A percentile compares a stretch with the other conserved stretches of the same genome.
phyloP scores from a whole-genome alignment of 2,888 invertebrate species.

The Morpho helenor region DNA sequence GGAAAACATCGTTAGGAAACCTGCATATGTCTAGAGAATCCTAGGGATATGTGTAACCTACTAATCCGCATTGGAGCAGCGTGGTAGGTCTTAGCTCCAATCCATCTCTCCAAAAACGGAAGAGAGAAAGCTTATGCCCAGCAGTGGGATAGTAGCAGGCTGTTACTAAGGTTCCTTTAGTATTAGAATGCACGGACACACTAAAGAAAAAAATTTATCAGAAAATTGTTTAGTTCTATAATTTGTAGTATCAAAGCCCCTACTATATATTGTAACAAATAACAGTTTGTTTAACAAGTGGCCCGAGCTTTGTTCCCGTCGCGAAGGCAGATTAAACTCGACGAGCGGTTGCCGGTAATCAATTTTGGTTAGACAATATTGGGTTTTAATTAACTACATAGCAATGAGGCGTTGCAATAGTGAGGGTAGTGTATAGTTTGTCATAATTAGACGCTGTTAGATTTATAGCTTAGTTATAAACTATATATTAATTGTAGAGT shows the following conservation, averaged over 20 bases:
- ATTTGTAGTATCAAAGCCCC: not conserved
- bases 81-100: too few species aligned
- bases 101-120: too few species aligned
- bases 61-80: too few species aligned
- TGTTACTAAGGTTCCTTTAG: not conserved
- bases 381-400: slow-evolving; percentile 70
- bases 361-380: slow-evolving; percentile 78
- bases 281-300: slow-evolving; percentile 35
- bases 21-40: too few species aligned
- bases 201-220: too few species aligned
- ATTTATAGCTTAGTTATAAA: too few species aligned
- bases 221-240: too few species aligned
- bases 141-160: not conserved
- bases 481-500: too few species aligned
- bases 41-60: too few species aligned
- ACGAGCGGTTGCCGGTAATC: slow-evolving; percentile 47
- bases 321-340: slow-evolving; percentile 40
- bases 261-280: slow-evolving; percentile 29
- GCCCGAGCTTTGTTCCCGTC: slow-evolving; percentile 34
- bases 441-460: too few species aligned
- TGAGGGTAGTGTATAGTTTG: too few species aligned
- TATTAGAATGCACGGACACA: not conserved
- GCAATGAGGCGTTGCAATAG: slow-evolving; percentile 4
- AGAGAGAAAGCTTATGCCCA: not conserved
- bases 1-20: too few species aligned